phyloP scores from a whole-genome alignment of 1,140 invertebrate species.

The Cephus cinctus region DNA sequence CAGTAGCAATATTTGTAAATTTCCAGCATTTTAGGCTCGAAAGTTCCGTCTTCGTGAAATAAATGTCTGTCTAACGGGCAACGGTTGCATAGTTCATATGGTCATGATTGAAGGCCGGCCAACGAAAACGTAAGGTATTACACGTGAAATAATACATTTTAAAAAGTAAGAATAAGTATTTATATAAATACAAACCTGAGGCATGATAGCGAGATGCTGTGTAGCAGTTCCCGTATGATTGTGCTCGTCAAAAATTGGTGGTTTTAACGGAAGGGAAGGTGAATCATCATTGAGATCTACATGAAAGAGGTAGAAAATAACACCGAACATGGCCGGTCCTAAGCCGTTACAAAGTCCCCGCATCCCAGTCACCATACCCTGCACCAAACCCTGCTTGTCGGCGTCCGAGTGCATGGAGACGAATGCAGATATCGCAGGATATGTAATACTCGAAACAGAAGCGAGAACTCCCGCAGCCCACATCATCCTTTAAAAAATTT shows the following conservation, averaged over 20 bases:
- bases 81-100: too few species aligned
- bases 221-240: constrained; percentile 52
- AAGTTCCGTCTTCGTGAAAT: too few species aligned
- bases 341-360: constrained; percentile 85
- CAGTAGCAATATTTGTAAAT: too few species aligned
- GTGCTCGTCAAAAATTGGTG: constrained; percentile 47
- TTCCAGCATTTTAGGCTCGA: too few species aligned
- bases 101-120: too few species aligned
- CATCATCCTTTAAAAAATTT: constrained; percentile 82
- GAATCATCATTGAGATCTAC: constrained; percentile 88
- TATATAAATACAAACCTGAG: constrained; percentile 50
- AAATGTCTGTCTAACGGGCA: too few species aligned
- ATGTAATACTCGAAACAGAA: constrained; percentile 92
- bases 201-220: constrained; percentile 56
- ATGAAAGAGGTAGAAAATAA: constrained; percentile 98
- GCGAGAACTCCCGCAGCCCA: constrained; percentile 97
- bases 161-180: too few species aligned
- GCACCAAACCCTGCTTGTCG: constrained; percentile 96
- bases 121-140: too few species aligned
- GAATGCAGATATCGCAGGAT: constrained; percentile 99
- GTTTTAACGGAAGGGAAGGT: constrained; percentile 44
- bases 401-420: constrained; percentile 95
- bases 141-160: too few species aligned
- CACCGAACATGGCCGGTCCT: constrained; percentile 87
- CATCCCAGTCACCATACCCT: constrained; percentile 98